Evolutionary conservation across 2,888 invertebrate species (phyloP).

Genomic region (Heliconius hortense): DNA sequence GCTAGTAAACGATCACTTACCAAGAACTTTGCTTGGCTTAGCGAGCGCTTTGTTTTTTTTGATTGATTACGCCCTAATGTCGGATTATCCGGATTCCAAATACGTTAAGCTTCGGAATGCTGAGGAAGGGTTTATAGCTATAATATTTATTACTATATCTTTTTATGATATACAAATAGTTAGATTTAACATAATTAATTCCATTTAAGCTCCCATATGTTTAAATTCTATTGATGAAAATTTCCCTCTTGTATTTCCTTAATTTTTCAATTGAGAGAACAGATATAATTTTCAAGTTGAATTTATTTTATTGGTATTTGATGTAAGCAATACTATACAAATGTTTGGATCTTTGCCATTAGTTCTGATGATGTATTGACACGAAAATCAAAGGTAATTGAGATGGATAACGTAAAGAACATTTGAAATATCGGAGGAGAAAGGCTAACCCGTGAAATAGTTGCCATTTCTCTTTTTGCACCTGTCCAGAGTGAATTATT

Average conservation of each 20-base stretch:
- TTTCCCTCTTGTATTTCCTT: neutral
- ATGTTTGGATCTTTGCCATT: slow-evolving; percentile 7
- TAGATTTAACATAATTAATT: neutral
- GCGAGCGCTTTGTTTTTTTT: slow-evolving; percentile 50
- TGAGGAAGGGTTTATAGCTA: slow-evolving; percentile 25
- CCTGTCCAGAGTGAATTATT: slow-evolving; percentile 35
- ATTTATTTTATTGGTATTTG: neutral
- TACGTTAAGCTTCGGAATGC: slow-evolving; percentile 31
- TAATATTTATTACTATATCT: slow-evolving; percentile 4
- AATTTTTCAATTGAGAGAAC: neutral
- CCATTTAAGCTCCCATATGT: neutral
- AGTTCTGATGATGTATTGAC: slow-evolving; percentile 10
- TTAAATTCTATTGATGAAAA: neutral
- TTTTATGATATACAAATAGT: neutral
- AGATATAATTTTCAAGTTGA: neutral
- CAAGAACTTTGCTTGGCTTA: slow-evolving; percentile 36
- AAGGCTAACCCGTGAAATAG: slow-evolving; percentile 39
- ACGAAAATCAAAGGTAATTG: slow-evolving; percentile 24
- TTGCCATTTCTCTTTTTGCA: slow-evolving; percentile 40
- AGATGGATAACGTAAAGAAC: slow-evolving; percentile 24
- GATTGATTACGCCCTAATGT: slow-evolving; percentile 63
- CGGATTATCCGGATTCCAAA: slow-evolving; percentile 51
- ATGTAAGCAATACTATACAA: neutral
- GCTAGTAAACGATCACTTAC: slow-evolving; percentile 16
- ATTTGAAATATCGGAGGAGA: slow-evolving; percentile 34